Evolutionary conservation across 2,888 invertebrate species (phyloP).

Genomic region (Drosophila neonasuta): DNA sequence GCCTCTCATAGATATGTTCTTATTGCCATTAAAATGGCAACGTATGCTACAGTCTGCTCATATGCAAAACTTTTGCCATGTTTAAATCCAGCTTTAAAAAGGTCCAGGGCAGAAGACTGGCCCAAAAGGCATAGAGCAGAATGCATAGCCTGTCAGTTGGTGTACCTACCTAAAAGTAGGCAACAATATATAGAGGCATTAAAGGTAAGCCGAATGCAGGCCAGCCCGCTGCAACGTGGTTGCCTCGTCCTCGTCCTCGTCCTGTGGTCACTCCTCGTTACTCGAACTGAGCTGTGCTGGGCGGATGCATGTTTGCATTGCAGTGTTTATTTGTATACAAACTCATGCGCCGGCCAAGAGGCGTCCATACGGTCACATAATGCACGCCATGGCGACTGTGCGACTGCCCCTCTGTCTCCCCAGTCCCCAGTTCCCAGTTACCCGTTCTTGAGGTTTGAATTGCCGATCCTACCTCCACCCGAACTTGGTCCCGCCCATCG

Average conservation of each 20-base stretch:
- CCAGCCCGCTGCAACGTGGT: slow-evolving; percentile 12
- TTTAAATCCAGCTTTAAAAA: slow-evolving; percentile 72
- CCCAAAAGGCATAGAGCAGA: slow-evolving; percentile 1
- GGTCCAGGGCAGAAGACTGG: slow-evolving; percentile 24
- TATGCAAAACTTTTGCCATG: slow-evolving; percentile 72
- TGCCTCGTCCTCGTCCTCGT: slow-evolving; percentile 18
- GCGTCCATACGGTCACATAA: slow-evolving; percentile 67
- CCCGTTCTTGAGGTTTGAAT: neutral
- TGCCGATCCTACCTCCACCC: neutral
- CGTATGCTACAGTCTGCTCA: slow-evolving; percentile 44
- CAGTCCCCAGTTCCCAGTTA: too few species aligned
- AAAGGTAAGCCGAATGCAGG: slow-evolving; percentile 72
- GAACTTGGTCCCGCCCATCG: neutral
- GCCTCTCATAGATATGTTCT: too few species aligned
- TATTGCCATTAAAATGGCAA: slow-evolving; percentile 11
- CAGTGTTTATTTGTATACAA: slow-evolving; percentile 75
- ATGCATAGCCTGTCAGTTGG: slow-evolving; percentile 38
- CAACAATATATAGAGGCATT: slow-evolving; percentile 77
- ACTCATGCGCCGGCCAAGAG: slow-evolving; percentile 50
- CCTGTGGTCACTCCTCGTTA: slow-evolving; percentile 2
- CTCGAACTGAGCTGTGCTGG: neutral
- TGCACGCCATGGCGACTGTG: slow-evolving; percentile 59
- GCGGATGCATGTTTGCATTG: slow-evolving; percentile 55
- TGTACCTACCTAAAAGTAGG: slow-evolving; percentile 74
- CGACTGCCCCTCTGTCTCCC: too few species aligned